phyloP scores from a whole-genome alignment of 2,797 vertebrate species.

The Apodemus agrarius region DNA sequence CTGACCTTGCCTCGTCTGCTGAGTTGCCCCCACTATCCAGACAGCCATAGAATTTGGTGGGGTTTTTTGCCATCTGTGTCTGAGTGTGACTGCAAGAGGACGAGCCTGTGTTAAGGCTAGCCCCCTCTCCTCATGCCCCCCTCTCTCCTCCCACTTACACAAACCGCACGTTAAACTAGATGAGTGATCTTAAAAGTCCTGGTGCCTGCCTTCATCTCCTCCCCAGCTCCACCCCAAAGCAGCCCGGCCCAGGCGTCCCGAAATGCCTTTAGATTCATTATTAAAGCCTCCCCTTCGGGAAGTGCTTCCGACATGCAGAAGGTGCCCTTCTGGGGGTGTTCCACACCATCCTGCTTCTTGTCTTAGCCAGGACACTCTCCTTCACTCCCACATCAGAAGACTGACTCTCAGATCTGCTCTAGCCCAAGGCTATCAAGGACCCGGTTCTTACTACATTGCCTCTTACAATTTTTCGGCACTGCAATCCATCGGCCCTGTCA shows the following conservation, averaged over 20 bases:
- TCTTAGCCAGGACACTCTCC: neutral
- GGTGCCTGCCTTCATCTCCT: neutral
- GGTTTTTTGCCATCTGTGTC: slow-evolving; percentile 71
- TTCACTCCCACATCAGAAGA: neutral
- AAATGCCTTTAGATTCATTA: slow-evolving; percentile 4
- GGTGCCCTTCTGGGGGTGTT: neutral
- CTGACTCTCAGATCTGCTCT: neutral
- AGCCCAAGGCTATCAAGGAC: neutral
- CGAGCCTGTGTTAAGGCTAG: slow-evolving; percentile 47
- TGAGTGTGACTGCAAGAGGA: slow-evolving; percentile 39
- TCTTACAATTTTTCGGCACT: neutral
- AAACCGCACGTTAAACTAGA: neutral
- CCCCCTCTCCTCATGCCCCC: neutral
- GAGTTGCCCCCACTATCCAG: neutral
- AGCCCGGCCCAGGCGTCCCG: neutral
- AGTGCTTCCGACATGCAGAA: slow-evolving; percentile 40
- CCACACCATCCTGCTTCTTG: neutral
- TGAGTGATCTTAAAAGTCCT: neutral
- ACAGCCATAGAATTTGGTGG: neutral
- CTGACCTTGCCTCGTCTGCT: neutral
- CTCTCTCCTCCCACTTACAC: neutral
- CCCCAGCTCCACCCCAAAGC: neutral
- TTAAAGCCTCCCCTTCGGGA: neutral
- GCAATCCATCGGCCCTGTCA: neutral
- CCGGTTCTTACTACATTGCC: neutral